Base-by-base conservation (phyloP, 2,888 invertebrate genomes). In the Hybos culiciformis region DNA sequence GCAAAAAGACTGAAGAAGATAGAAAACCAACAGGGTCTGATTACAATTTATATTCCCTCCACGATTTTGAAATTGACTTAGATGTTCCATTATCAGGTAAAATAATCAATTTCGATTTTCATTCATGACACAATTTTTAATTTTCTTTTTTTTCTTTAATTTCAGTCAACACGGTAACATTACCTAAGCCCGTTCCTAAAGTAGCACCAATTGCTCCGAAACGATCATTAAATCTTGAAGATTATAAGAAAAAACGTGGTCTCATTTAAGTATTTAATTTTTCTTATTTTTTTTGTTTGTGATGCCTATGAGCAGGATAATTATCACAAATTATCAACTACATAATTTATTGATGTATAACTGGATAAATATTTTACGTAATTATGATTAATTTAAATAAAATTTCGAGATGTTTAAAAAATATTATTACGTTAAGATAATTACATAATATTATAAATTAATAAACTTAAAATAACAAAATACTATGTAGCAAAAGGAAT, bases 1-100 rank as follows among this genome's bases (percentile, higher is more conserved):
- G 70, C 52, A 70, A 69, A 39, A 61, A 63, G 42, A 57, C 66
- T 21, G 72, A 72, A 43, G 74, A 75, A 51, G 46, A 45, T 24
- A 29, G 8, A 19, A 33, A 39, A 33, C 17, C 36, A 41, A 20
- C 41, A 29, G 15, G 19, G 41, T 17, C 48, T 50, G 74, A 73
- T 55, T 70, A 64, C 49, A 75, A 73, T 46, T 50, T 76, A 20
- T 77, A 77, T 57, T 73, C 75, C 0, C 56, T 77, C 31, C 97
- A 97, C 62, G 90, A 97, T 68, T 96, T 97, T 68, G 96, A 97
- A 57, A 92, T 97, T 50, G 93, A 96, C 62, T 66, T 91, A 44
- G 88, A 88, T 66, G 79, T 87, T 53, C 82, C 87, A 41, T 70
- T 82, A 52, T 78, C 83, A 51, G 80, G 85, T 85, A 61, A 73